Conservation (phyloP, 2,113 vertebrate species). For the Barbus barbus region DNA sequence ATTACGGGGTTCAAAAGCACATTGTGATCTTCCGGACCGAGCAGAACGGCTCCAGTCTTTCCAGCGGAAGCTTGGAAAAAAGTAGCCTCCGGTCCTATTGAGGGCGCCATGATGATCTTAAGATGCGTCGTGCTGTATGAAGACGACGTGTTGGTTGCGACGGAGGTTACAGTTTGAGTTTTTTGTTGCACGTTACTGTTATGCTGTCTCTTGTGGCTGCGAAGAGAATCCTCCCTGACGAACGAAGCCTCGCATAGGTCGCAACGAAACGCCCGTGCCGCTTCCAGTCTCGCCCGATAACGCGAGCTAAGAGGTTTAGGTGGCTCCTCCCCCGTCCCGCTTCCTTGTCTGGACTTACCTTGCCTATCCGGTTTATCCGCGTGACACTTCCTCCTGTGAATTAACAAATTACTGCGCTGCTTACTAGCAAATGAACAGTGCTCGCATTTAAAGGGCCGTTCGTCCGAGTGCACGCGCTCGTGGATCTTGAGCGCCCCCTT, state of each 20-base stretch:
- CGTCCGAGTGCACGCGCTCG: constrained; percentile 88
- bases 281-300: constrained; percentile 87
- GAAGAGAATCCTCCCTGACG: constrained; percentile 91
- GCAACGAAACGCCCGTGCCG: constrained; percentile 87
- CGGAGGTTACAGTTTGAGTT: constrained; percentile 55
- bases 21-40: constrained; percentile 69
- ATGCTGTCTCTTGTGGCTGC: constrained; percentile 94
- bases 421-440: constrained; percentile 91
- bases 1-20: constrained; percentile 82
- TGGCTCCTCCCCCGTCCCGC: constrained; percentile 61
- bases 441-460: constrained; percentile 89
- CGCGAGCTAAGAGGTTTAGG: constrained; percentile 76
- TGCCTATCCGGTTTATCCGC: constrained; percentile 70
- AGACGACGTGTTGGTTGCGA: constrained; percentile 56
- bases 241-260: constrained; percentile 87
- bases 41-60: constrained; percentile 49
- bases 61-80: constrained; percentile 67
- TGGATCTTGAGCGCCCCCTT: constrained; percentile 91
- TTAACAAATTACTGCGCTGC: constrained; percentile 93
- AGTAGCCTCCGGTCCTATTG: constrained; percentile 69
- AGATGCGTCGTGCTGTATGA: constrained; percentile 79
- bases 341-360: constrained; percentile 25
- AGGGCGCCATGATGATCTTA: constrained; percentile 88
- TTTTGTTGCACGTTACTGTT: constrained; percentile 57
- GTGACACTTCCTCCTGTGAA: constrained; percentile 89